Conservation (phyloP, 2,797 vertebrate genomes). For the Decapterus maruadsi region DNA sequence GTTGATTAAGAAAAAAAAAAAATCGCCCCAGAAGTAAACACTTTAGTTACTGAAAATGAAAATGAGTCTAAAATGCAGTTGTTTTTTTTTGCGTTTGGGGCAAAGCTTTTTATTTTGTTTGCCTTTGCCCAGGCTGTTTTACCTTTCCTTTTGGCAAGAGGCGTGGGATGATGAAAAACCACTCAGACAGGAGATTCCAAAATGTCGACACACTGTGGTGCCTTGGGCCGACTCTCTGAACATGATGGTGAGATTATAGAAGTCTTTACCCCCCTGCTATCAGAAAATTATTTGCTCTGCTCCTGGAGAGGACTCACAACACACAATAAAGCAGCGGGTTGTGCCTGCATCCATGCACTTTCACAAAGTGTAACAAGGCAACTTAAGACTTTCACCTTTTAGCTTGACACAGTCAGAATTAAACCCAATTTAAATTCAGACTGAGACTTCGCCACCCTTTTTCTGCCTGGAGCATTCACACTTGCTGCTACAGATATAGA, state of each 20-base stretch:
- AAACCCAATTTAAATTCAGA: conserved; percentile 79
- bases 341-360: conserved; percentile 43
- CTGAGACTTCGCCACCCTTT: conserved; percentile 54
- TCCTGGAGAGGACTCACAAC: conserved; percentile 56
- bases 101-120: conserved; percentile 46
- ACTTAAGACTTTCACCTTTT: conserved; percentile 68
- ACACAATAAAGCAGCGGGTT: conserved; percentile 58
- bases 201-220: conserved; percentile 72
- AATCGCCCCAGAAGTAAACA: conserved; percentile 23
- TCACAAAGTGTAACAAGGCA: conserved; percentile 58
- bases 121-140: conserved; percentile 48
- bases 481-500: conserved; percentile 77
- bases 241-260: conserved; percentile 72
- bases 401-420: conserved; percentile 69
- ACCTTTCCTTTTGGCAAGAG: conserved; percentile 59
- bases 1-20: neutral
- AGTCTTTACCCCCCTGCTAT: conserved; percentile 74
- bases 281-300: conserved; percentile 72
- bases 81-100: conserved; percentile 18
- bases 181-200: conserved; percentile 80
- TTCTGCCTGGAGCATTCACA: conserved; percentile 71
- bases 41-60: conserved; percentile 13
- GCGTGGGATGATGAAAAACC: conserved; percentile 76
- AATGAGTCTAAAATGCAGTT: conserved; percentile 32
- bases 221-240: conserved; percentile 75